A percentile compares a stretch with the other conserved stretches of the same genome.
These are phyloP conservation scores for Drosophila melanica DNA, from an alignment of 1,140 invertebrate species.

Conservation along the genomic window DNA sequence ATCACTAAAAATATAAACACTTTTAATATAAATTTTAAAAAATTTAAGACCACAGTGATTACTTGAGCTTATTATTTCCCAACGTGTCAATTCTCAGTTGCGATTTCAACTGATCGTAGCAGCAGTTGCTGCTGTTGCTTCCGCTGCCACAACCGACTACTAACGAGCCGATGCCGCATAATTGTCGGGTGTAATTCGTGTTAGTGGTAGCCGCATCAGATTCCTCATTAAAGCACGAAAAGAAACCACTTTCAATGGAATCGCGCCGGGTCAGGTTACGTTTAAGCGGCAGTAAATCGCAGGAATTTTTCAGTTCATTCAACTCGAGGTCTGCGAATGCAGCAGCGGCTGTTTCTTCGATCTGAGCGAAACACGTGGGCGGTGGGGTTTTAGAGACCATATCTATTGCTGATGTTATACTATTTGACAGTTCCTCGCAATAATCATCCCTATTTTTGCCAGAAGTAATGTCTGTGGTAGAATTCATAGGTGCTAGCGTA, in stretches of 20 bases:
- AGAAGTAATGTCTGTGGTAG: constrained; percentile 39
- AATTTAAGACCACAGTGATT: constrained; percentile 38
- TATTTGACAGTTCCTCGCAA: constrained; percentile 15
- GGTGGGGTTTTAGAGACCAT: constrained; percentile 32
- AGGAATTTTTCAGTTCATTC: constrained; percentile 62
- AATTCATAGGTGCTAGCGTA: constrained; percentile 44
- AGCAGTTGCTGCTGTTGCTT: constrained; percentile 56
- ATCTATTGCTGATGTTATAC: constrained; percentile 34
- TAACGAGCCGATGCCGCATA: constrained; percentile 58
- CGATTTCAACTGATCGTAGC: constrained; percentile 77
- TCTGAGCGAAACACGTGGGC: constrained; percentile 23
- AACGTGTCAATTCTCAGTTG: constrained; percentile 84
- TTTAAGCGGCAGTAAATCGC: constrained; percentile 68
- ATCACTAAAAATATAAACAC: constrained; percentile 63
- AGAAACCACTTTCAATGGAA: constrained; percentile 95
- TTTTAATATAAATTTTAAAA: background rate
- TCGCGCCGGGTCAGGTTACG: constrained; percentile 87
- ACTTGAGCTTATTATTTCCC: constrained; percentile 74
- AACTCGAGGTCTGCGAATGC: constrained; percentile 60
- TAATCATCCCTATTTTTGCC: constrained; percentile 60
- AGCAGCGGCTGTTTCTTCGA: constrained; percentile 50
- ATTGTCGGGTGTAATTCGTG: constrained; percentile 65
- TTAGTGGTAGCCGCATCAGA: constrained; percentile 81
- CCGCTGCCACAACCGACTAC: constrained; percentile 54
- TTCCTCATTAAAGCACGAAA: constrained; percentile 92